These are phyloP conservation scores for Terrapene triunguis DNA, from an alignment of 2,113 vertebrate genomes.

Conservation along the genomic window DNA sequence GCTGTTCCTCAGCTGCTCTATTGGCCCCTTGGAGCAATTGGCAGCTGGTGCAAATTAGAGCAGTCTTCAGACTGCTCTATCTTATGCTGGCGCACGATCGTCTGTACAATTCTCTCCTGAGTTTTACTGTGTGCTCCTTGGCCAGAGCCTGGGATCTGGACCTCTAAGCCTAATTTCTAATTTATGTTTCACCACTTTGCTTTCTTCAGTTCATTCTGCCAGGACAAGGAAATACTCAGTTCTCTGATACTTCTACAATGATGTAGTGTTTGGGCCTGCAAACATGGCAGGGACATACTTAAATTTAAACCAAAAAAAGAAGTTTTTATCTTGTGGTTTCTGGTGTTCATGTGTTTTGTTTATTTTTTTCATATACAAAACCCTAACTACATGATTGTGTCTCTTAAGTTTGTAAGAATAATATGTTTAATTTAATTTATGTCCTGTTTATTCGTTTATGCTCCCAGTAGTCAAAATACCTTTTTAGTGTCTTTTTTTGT, in stretches of 20 bases:
- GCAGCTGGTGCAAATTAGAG: background rate
- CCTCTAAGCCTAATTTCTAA: background rate
- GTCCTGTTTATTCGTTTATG: background rate
- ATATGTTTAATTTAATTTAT: background rate
- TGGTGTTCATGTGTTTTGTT: background rate
- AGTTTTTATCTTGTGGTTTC: background rate
- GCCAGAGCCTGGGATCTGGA: background rate
- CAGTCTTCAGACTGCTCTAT: background rate
- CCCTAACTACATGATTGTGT: background rate
- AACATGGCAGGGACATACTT: background rate
- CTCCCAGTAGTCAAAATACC: background rate
- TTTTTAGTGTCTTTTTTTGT: constrained; percentile 11
- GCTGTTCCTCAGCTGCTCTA: background rate
- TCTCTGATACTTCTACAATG: background rate
- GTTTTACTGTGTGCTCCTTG: background rate
- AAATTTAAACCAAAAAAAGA: background rate
- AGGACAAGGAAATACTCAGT: background rate
- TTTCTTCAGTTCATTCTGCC: background rate
- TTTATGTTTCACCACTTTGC: background rate
- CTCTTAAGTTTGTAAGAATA: background rate
- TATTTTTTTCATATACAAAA: background rate
- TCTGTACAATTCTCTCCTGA: background rate
- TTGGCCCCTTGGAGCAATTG: background rate
- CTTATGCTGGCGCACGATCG: background rate
- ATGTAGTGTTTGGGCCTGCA: background rate